Evolutionary conservation across 92 coral and sea anemone genomes (phyloP), one percentile per base, ranked within the genome.

Genomic region (Paragorgia papillata): DNA sequence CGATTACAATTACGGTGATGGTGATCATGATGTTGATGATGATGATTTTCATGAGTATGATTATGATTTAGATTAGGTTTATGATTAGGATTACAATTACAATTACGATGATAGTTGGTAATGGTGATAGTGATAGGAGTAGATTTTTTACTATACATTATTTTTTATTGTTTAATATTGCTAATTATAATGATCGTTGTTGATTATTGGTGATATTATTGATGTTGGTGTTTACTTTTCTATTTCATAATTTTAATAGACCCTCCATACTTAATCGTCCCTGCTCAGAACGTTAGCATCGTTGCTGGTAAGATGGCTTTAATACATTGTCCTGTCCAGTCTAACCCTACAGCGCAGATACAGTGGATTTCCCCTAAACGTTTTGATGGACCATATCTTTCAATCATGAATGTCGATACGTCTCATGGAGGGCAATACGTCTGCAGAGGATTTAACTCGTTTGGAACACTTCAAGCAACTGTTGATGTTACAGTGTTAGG

Each of bases 281-380:
- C 64, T 13, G 30, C 12, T 1, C 40, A 69, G 46, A 6, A 71
- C 25, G 63, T 55, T 19, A 71, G 32, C 21, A 55, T 54, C 17
- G 48, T 53, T n/a, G 78, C 49, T 17, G 81, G 85, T 60, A 83
- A 71, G 19, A 50, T 50, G 12, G 75, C 89, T 28, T 74, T 18
- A 26, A 68, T 85, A 53, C 84, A 79, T 29, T 94, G 98, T 62
- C 83, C 80, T 46, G 87, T 88, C 37, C 46, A 84, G 74, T 97
- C 85, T n/a, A 85, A 64, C 63, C 98, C 98, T 27, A 29, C 77
- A 15, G 85, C 96, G 2, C 37, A 82, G 28, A 85, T 79, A 73
- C 88, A 44, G 55, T 94, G 98, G 98, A 62, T 39, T 0, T 86
- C 24, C 24, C 64, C 78, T 29, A 32, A 53, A 33, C 43, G 9